A percentile compares a stretch with the other conserved stretches of the same genome.
These are phyloP conservation scores for Agrotis exclamationis DNA, from an alignment of 2,888 invertebrate species.

Conservation along the genomic window DNA sequence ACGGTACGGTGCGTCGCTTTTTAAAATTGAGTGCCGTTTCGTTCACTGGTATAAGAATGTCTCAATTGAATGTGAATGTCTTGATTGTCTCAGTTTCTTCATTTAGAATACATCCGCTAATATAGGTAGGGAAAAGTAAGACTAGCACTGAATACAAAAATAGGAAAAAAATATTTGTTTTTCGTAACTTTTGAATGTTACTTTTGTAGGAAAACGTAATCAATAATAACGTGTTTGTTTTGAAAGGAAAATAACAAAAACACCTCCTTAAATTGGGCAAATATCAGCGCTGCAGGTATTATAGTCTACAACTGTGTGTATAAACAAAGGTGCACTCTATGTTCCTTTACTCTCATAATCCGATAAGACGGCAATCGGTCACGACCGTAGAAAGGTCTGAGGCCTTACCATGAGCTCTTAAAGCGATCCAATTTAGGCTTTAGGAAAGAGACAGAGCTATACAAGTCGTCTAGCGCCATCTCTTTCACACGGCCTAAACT, in stretches of 20 bases:
- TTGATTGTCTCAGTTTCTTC: background rate
- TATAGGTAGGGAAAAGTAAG: background rate
- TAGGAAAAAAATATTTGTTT: background rate
- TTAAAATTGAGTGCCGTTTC: slow-evolving; percentile 45
- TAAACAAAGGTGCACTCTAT: no score
- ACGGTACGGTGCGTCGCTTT: slow-evolving; percentile 33
- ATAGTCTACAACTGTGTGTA: no score
- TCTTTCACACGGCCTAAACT: no score
- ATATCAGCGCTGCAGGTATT: background rate
- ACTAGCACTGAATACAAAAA: background rate
- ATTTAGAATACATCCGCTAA: background rate
- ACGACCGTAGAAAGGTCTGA: no score
- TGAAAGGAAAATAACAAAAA: background rate
- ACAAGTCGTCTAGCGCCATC: no score
- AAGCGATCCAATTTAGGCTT: no score
- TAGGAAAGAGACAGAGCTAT: no score
- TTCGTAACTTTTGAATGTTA: background rate
- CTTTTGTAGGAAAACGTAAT: background rate
- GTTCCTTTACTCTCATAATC: no score
- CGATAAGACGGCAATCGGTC: no score
- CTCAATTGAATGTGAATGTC: slow-evolving; percentile 13
- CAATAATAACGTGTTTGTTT: background rate
- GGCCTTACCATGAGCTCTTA: no score
- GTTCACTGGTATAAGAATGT: slow-evolving; percentile 1
- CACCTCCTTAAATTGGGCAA: background rate